Evolutionary conservation across 2,113 vertebrate genomes (phyloP).

Genomic region (Ceyx melanurus): DNA sequence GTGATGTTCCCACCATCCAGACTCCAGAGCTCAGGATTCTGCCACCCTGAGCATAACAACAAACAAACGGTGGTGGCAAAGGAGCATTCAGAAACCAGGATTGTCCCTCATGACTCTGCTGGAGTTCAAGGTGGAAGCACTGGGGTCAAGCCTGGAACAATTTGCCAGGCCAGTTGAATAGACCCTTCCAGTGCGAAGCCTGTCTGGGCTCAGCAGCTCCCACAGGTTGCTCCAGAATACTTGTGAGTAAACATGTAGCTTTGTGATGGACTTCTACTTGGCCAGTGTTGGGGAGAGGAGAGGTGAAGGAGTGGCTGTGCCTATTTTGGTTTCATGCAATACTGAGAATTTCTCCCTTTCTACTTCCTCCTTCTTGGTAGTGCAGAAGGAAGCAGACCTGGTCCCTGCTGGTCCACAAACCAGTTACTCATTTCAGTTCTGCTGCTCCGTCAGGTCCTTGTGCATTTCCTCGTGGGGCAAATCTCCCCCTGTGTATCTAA

Average conservation of each 20-base stretch:
- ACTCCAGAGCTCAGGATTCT: background rate
- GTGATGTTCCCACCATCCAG: slow-evolving; percentile 13
- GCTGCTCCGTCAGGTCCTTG: background rate
- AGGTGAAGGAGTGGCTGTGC: background rate
- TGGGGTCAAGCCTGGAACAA: background rate
- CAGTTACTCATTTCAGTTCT: slow-evolving; percentile 46
- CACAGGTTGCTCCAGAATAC: background rate
- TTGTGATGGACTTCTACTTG: background rate
- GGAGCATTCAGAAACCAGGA: background rate
- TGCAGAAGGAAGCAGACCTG: slow-evolving; percentile 32
- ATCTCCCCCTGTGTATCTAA: background rate
- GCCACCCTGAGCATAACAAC: background rate
- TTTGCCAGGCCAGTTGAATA: background rate
- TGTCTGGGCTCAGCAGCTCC: background rate
- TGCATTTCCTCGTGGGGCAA: slow-evolving; percentile 29
- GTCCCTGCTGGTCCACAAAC: slow-evolving; percentile 15
- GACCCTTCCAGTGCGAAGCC: background rate
- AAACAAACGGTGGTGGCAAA: background rate
- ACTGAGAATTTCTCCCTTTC: slow-evolving; percentile 53
- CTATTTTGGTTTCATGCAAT: slow-evolving; percentile 28
- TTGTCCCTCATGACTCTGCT: background rate
- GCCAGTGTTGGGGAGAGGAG: background rate
- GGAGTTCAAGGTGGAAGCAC: background rate
- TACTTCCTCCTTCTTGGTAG: slow-evolving; percentile 19
- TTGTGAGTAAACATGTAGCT: background rate